A percentile compares a stretch with the other conserved stretches of the same genome.
These are phyloP conservation scores for Nomada ruficornis DNA, from an alignment of 2,888 invertebrate genomes.

Conservation along the genomic window DNA sequence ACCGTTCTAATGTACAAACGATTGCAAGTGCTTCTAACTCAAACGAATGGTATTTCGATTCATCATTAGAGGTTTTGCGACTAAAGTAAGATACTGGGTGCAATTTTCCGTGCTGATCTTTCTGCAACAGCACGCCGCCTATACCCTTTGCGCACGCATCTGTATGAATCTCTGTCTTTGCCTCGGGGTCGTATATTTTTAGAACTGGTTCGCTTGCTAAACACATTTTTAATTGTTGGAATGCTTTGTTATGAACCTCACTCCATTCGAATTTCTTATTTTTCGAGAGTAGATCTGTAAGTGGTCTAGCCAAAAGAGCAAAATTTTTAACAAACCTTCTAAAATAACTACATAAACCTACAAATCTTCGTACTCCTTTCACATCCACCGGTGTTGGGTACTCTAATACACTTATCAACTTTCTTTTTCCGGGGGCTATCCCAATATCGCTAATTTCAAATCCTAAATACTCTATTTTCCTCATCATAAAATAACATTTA, in stretches of 20 bases:
- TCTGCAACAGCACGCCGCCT: neutral
- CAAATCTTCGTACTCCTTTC: conserved; percentile 21
- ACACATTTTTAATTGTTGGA: conserved; percentile 58
- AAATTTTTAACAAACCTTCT: conserved; percentile 38
- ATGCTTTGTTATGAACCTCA: neutral
- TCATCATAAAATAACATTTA: conserved; percentile 63
- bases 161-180: conserved; percentile 13
- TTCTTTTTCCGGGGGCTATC: conserved; percentile 12
- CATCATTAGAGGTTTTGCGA: neutral
- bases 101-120: neutral
- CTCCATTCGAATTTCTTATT: conserved; percentile 6
- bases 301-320: conserved; percentile 5
- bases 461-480: conserved; percentile 50
- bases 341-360: conserved; percentile 32
- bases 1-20: neutral
- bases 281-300: conserved; percentile 36
- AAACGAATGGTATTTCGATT: neutral
- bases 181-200: neutral
- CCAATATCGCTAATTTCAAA: conserved; percentile 7
- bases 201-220: no score
- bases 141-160: neutral
- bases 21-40: neutral
- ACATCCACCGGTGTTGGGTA: neutral
- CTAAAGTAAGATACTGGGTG: neutral
- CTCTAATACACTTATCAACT: conserved; percentile 1